Evolutionary conservation across 1,140 invertebrate species (phyloP).

Genomic region (Plectrocnemia conspersa): DNA sequence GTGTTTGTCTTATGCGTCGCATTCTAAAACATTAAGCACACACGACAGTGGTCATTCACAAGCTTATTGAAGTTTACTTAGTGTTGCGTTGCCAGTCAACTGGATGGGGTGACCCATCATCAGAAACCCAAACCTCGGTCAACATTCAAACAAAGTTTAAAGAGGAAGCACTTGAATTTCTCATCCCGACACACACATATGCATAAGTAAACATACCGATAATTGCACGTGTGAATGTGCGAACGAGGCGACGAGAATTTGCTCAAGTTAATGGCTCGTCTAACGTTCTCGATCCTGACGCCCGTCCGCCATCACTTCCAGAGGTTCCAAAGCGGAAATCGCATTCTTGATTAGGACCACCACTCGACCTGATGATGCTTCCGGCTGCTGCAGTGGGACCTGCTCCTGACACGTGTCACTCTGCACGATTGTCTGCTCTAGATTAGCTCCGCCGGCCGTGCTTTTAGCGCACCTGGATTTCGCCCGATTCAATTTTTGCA

Average conservation of each 20-base stretch:
- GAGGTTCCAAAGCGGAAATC: constrained; percentile 2
- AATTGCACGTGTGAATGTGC: no score
- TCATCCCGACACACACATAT: no score
- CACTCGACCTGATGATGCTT: constrained; percentile 6
- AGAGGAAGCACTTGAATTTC: no score
- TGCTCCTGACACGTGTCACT: constrained; percentile 19
- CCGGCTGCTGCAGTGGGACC: not conserved
- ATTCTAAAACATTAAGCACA: constrained; percentile 2
- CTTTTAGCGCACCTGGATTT: constrained; percentile 15
- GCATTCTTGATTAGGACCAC: constrained; percentile 4
- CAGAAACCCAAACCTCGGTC: constrained; percentile 8
- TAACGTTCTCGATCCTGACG: not conserved
- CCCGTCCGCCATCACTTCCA: not conserved
- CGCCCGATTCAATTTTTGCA: no score
- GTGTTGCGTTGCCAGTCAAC: constrained; percentile 12
- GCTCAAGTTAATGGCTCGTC: not conserved
- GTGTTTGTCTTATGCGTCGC: no score
- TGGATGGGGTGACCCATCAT: constrained; percentile 6
- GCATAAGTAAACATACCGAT: no score
- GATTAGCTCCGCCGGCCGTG: not conserved
- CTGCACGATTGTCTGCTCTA: constrained; percentile 12
- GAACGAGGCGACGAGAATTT: no score
- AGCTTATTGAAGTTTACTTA: constrained; percentile 19
- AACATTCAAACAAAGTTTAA: constrained; percentile 14
- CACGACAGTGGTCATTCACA: constrained; percentile 6